phyloP scores from a whole-genome alignment of 1,140 invertebrate genomes.

The Euwallacea fornicatus region DNA sequence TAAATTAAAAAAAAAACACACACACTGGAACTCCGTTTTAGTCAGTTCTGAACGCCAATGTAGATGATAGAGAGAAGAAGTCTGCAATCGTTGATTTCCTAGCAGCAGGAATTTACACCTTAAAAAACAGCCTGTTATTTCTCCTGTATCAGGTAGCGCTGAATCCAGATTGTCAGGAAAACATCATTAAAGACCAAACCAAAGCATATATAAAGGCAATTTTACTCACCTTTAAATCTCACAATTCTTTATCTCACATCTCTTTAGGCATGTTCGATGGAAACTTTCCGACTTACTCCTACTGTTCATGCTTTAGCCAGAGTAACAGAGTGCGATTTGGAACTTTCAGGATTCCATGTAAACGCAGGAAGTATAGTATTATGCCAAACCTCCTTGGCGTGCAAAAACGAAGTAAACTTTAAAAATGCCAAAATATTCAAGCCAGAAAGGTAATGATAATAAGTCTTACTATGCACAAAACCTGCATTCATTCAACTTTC shows the following conservation, averaged over 20 bases:
- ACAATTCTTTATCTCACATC: not conserved
- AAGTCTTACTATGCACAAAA: not conserved
- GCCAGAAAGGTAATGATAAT: slow-evolving; percentile 65
- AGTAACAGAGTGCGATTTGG: slow-evolving; percentile 74
- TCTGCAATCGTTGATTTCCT: slow-evolving; percentile 85
- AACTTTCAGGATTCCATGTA: slow-evolving; percentile 74
- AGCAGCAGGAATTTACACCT: slow-evolving; percentile 81
- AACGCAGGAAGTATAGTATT: slow-evolving; percentile 83
- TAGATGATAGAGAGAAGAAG: slow-evolving; percentile 80
- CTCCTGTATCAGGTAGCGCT: slow-evolving; percentile 75
- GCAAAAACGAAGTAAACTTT: slow-evolving; percentile 77
- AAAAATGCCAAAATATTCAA: slow-evolving; percentile 70
- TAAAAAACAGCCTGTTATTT: slow-evolving; percentile 81
- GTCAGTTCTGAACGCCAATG: slow-evolving; percentile 69
- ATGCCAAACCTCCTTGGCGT: slow-evolving; percentile 82
- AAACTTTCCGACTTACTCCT: slow-evolving; percentile 81
- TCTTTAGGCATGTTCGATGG: slow-evolving; percentile 73
- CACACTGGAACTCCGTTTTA: slow-evolving; percentile 45
- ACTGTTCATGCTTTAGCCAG: slow-evolving; percentile 82
- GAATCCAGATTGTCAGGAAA: slow-evolving; percentile 68
- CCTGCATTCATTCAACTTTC: not conserved
- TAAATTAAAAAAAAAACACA: not conserved
- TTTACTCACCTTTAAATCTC: not conserved
- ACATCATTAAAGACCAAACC: slow-evolving; percentile 72
- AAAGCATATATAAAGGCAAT: slow-evolving; percentile 63